These are phyloP conservation scores for Eclectus roratus DNA, from an alignment of 2,113 vertebrate genomes.

Conservation along the genomic window DNA sequence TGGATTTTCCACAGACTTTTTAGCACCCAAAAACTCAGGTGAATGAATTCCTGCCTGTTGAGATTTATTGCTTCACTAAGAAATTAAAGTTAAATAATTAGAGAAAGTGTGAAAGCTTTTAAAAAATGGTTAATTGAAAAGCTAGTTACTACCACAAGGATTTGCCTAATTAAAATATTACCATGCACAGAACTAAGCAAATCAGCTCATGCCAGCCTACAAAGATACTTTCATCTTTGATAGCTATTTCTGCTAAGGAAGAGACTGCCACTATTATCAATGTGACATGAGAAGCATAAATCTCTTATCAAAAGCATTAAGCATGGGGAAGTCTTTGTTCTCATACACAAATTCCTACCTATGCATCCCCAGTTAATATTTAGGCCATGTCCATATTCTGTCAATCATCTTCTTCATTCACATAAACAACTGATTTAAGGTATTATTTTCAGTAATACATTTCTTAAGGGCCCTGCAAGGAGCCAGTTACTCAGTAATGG, in stretches of 20 bases:
- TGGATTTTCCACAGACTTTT: background rate
- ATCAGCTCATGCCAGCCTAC: background rate
- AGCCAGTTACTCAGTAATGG: background rate
- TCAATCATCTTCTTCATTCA: background rate
- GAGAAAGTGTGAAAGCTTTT: background rate
- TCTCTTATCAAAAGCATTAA: background rate
- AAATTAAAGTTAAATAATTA: slow-evolving; percentile 26
- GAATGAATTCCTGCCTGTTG: background rate
- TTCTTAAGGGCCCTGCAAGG: background rate
- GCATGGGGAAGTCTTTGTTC: background rate
- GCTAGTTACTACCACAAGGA: slow-evolving; percentile 4
- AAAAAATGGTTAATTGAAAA: slow-evolving; percentile 3
- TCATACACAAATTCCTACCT: background rate
- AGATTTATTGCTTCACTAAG: background rate
- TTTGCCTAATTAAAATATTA: slow-evolving; percentile 59
- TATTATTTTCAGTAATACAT: background rate
- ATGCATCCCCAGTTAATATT: background rate
- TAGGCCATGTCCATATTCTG: background rate
- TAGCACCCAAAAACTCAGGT: background rate
- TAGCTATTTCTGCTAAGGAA: background rate
- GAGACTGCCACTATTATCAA: background rate
- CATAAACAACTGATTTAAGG: background rate
- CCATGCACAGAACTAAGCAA: background rate
- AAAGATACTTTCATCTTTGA: slow-evolving; percentile 26
- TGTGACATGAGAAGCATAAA: background rate